Evolutionary conservation across 2,113 vertebrate species (phyloP).

Genomic region (Urocitellus parryii): DNA sequence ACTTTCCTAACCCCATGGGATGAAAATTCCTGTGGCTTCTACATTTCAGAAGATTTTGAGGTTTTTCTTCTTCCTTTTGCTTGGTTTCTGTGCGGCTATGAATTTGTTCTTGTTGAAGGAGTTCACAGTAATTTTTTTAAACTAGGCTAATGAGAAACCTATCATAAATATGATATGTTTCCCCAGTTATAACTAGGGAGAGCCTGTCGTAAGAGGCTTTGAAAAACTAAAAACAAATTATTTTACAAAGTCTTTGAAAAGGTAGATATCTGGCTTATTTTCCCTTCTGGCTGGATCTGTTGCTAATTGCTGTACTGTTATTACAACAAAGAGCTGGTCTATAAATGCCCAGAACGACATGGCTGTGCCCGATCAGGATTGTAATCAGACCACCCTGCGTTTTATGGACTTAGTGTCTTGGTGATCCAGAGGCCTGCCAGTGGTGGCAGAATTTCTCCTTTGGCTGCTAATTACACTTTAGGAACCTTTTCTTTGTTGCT

Average conservation of each 20-base stretch:
- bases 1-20: slow-evolving; percentile 60
- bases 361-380: slow-evolving; percentile 34
- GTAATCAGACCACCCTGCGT: slow-evolving; percentile 79
- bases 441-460: slow-evolving; percentile 64
- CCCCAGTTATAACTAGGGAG: not conserved
- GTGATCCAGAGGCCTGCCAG: slow-evolving; percentile 33
- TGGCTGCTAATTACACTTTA: slow-evolving; percentile 75
- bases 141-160: not conserved
- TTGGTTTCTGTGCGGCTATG: slow-evolving; percentile 59
- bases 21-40: slow-evolving; percentile 73
- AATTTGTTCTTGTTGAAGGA: slow-evolving; percentile 52
- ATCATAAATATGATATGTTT: slow-evolving; percentile 28
- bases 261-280: not conserved
- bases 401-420: slow-evolving; percentile 63
- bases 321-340: slow-evolving; percentile 58
- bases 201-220: not conserved
- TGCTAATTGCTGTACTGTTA: slow-evolving; percentile 47
- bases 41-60: slow-evolving; percentile 65
- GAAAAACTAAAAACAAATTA: no score
- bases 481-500: slow-evolving; percentile 77
- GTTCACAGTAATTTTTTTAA: slow-evolving; percentile 42
- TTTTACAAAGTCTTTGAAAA: slow-evolving; percentile 8
- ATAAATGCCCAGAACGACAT: slow-evolving; percentile 6
- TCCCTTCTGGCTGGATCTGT: not conserved
- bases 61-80: slow-evolving; percentile 56